Conservation (phyloP, 2,797 vertebrate species). For the Glyptemys insculpta region DNA sequence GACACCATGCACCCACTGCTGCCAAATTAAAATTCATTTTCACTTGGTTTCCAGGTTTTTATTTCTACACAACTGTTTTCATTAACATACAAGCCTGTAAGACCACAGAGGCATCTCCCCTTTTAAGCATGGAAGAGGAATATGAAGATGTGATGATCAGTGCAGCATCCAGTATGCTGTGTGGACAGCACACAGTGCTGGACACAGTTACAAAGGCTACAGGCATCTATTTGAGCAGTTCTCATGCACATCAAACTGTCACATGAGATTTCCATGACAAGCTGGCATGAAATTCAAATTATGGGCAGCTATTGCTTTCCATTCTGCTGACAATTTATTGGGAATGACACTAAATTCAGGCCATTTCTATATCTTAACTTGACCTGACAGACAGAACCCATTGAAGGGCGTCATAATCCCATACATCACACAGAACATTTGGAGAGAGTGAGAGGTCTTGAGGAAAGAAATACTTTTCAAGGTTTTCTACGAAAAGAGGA, state of each 20-base stretch:
- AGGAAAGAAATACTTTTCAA: background rate
- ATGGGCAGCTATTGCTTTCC: conserved; percentile 67
- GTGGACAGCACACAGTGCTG: background rate
- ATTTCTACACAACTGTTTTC: conserved; percentile 38
- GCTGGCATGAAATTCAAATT: conserved; percentile 68
- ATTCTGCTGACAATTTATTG: conserved; percentile 56
- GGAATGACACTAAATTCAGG: conserved; percentile 25
- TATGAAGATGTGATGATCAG: accelerated
- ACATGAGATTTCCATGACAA: conserved; percentile 29
- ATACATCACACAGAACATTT: background rate
- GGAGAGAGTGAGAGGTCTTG: background rate
- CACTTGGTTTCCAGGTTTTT: conserved; percentile 14
- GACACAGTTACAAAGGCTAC: conserved; percentile 3
- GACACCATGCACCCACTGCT: background rate
- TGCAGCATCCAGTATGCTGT: background rate
- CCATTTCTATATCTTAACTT: conserved; percentile 43
- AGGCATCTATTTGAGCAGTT: conserved; percentile 51
- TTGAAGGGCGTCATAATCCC: accelerated
- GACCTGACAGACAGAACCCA: conserved; percentile 61
- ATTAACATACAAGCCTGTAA: background rate
- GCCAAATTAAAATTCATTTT: conserved; percentile 9
- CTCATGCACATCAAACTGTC: conserved; percentile 29
- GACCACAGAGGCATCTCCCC: accelerated
- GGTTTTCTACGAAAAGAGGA: background rate
- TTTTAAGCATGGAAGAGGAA: background rate